These are phyloP conservation scores for Oscheius sp. DNA, from an alignment of 2,888 invertebrate species.

Conservation along the genomic window DNA sequence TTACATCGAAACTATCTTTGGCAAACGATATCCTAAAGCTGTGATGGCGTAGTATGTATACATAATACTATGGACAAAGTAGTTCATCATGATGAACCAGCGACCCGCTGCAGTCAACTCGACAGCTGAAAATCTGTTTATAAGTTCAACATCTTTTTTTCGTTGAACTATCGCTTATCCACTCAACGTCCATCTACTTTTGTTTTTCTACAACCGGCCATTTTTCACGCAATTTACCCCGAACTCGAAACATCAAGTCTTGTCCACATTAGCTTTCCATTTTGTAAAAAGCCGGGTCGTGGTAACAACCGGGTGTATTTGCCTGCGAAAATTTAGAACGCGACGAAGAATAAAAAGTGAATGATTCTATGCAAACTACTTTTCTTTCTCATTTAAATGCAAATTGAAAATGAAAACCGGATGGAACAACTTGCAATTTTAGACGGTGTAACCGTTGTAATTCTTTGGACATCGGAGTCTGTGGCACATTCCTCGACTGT, in stretches of 20 bases:
- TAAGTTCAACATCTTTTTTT: neutral
- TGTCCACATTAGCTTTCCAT: too few species aligned
- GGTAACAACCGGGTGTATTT: neutral
- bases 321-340: neutral
- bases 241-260: neutral
- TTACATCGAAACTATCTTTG: conserved; percentile 58
- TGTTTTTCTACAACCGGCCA: neutral
- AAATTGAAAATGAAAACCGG: neutral
- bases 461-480: too few species aligned
- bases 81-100: conserved; percentile 73
- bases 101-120: conserved; percentile 68
- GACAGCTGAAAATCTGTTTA: conserved; percentile 56
- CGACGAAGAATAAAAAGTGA: too few species aligned
- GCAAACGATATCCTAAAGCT: conserved; percentile 56
- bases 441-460: too few species aligned
- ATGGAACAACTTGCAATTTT: too few species aligned
- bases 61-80: conserved; percentile 74
- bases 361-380: too few species aligned
- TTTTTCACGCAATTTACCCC: neutral
- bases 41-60: conserved; percentile 68
- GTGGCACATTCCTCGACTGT: neutral
- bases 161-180: neutral
- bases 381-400: neutral
- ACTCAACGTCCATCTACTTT: neutral
- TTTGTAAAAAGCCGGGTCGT: too few species aligned